A percentile compares a stretch with the other conserved stretches of the same genome.
These are phyloP conservation scores for Arenaria interpres DNA, from an alignment of 2,113 vertebrate species.

Conservation along the genomic window DNA sequence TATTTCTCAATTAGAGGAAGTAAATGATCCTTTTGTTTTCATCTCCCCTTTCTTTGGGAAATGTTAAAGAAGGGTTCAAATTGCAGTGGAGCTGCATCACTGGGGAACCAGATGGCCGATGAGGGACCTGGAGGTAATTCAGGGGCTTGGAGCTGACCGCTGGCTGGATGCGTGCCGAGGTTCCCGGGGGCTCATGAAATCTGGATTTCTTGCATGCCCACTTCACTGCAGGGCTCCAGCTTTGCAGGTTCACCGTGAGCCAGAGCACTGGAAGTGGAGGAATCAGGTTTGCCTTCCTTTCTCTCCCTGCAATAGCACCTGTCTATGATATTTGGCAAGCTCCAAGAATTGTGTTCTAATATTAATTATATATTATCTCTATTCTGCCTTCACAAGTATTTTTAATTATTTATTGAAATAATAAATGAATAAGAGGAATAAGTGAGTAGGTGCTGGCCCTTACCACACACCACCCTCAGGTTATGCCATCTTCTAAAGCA, in stretches of 20 bases:
- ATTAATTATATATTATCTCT: neutral
- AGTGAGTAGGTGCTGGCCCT: neutral
- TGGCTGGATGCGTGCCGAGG: neutral
- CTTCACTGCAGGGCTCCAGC: neutral
- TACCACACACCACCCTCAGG: neutral
- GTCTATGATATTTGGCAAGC: neutral
- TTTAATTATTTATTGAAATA: constrained; percentile 9
- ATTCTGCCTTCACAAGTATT: neutral
- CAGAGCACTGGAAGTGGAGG: neutral
- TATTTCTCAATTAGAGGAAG: constrained; percentile 24
- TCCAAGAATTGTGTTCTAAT: neutral
- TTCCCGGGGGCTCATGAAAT: neutral
- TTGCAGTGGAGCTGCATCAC: neutral
- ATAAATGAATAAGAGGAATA: neutral
- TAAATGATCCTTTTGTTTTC: constrained; percentile 34
- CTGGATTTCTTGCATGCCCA: neutral
- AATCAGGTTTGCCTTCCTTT: neutral
- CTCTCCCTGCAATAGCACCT: neutral
- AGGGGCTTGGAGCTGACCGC: neutral
- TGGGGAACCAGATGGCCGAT: neutral
- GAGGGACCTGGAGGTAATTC: neutral
- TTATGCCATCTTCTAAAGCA: neutral
- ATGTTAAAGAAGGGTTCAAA: constrained; percentile 13
- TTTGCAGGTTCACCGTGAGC: neutral
- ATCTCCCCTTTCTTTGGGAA: constrained; percentile 29